A percentile compares a stretch with the other conserved stretches of the same genome.
Evolutionary conservation across 2,797 vertebrate genomes (phyloP).

Genomic region (Poliocrania exsul): DNA sequence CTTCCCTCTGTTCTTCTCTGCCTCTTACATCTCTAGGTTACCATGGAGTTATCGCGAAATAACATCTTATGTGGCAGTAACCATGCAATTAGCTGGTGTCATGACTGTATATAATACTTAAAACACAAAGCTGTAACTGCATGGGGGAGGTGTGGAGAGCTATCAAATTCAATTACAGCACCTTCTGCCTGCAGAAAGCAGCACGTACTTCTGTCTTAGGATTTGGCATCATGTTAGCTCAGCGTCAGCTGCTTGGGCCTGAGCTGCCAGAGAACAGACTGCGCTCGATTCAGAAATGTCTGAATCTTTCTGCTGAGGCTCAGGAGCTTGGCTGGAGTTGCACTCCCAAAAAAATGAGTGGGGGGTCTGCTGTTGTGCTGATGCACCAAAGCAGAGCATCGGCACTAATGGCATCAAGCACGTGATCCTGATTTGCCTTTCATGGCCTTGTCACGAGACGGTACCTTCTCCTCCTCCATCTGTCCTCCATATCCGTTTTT

Average conservation of each 20-base stretch:
- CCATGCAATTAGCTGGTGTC: slow-evolving; percentile 62
- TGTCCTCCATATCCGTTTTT: not conserved
- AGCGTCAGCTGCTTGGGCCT: slow-evolving; percentile 68
- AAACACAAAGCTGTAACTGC: slow-evolving; percentile 67
- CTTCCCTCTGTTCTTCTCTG: slow-evolving; percentile 50
- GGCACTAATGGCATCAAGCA: not conserved
- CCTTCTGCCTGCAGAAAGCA: slow-evolving; percentile 50
- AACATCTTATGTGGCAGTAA: slow-evolving; percentile 68
- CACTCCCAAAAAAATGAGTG: not conserved
- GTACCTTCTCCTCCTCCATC: not conserved
- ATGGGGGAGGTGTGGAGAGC: slow-evolving; percentile 65
- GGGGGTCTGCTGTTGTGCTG: slow-evolving; percentile 9
- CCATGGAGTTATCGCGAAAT: slow-evolving; percentile 71
- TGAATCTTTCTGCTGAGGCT: slow-evolving; percentile 35
- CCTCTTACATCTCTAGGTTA: slow-evolving; percentile 70
- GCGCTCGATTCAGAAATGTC: slow-evolving; percentile 52
- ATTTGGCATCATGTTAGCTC: slow-evolving; percentile 67
- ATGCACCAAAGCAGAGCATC: not conserved
- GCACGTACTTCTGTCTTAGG: slow-evolving; percentile 61
- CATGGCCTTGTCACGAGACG: not conserved
- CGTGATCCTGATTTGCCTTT: not conserved
- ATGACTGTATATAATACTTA: slow-evolving; percentile 73
- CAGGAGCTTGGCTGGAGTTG: slow-evolving; percentile 9
- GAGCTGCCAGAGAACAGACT: slow-evolving; percentile 72
- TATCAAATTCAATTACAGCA: slow-evolving; percentile 69